Base-by-base conservation (phyloP, 2,113 vertebrate genomes). In the Apeltes quadracus region DNA sequence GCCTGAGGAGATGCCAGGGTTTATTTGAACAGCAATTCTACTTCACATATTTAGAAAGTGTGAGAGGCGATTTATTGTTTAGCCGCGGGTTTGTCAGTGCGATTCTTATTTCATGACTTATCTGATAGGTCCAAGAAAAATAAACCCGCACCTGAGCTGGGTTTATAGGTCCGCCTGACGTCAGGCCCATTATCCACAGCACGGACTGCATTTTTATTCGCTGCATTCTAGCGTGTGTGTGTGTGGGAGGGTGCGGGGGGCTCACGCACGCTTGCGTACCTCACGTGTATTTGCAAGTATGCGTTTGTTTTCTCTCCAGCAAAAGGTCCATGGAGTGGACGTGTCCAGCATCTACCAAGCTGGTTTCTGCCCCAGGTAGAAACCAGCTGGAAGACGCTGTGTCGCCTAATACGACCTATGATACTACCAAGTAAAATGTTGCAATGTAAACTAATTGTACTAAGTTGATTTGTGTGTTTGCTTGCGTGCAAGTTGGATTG, bases 1-100 rank as follows among this genome's bases (percentile, higher is more conserved):
- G 85, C 76, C 57, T 72, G 53, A 72, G 57, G 56, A 84, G 75
- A 89, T 82, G 89, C 84, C 69, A 84, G 65, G 72, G 90, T 93
- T 92, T 93, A 91, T 93, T 92, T 93, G 75, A 91, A 92, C 91
- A 91, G 90, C 83, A 87, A 79, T 88, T 83, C 85, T 75, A 88
- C 85, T 90, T 88, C 88, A 91, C 78, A 67, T 25, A 25, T 85
- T 88, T 86, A 86, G 80, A 91, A 91, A 90, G 89, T 87, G 90
- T 80, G 87, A 91, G 82, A 84, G 78, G 78, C 72, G 65, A 77
- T 88, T 84, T 88, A 87, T 87, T 89, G 82, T 91, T 87, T 84
- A 84, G 83, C 79, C 3, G 51, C 51, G 54, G 79, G 76, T 81
- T 78, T 83, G 79, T 90, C 79, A 79, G 84, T 85, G 80, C 81